Evolutionary conservation across 2,888 invertebrate genomes (phyloP).

Genomic region (Smittia sp.): DNA sequence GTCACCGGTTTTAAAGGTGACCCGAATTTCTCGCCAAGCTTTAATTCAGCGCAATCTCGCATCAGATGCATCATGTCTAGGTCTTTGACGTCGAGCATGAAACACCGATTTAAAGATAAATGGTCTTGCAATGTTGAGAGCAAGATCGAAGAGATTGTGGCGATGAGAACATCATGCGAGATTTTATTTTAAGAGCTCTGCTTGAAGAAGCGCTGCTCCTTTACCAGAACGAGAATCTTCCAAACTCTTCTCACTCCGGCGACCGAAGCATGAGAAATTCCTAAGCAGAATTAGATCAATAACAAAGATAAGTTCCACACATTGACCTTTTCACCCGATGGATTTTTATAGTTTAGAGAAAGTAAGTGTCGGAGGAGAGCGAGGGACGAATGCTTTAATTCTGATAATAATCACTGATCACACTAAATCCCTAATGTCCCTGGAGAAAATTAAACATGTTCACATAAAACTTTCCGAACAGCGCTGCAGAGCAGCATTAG

Average conservation of each 20-base stretch:
- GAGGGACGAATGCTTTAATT: slow-evolving; percentile 17
- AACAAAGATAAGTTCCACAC: slow-evolving; percentile 29
- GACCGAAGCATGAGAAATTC: too few relatives aligned
- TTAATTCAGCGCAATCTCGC: too few relatives aligned
- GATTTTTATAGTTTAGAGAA: slow-evolving; percentile 32
- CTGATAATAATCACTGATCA: slow-evolving; percentile 38
- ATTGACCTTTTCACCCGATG: slow-evolving; percentile 33
- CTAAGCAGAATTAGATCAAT: slow-evolving; percentile 23
- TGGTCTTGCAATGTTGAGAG: too few relatives aligned
- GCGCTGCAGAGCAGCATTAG: background rate
- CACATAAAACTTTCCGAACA: background rate
- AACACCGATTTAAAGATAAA: background rate
- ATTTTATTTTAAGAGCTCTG: too few relatives aligned
- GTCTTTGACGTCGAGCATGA: background rate
- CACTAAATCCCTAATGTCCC: slow-evolving; percentile 38
- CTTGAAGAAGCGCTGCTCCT: too few relatives aligned
- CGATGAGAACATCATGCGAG: too few relatives aligned
- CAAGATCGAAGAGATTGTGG: too few relatives aligned
- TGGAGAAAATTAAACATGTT: slow-evolving; percentile 38
- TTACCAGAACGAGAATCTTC: too few relatives aligned
- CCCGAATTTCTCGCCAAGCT: too few relatives aligned
- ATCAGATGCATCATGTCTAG: background rate
- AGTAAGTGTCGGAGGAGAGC: background rate
- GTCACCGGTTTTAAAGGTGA: too few relatives aligned
- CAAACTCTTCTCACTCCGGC: too few relatives aligned